Evolutionary conservation across 2,113 vertebrate genomes (phyloP).

Genomic region (Oncorhynchus nerka): DNA sequence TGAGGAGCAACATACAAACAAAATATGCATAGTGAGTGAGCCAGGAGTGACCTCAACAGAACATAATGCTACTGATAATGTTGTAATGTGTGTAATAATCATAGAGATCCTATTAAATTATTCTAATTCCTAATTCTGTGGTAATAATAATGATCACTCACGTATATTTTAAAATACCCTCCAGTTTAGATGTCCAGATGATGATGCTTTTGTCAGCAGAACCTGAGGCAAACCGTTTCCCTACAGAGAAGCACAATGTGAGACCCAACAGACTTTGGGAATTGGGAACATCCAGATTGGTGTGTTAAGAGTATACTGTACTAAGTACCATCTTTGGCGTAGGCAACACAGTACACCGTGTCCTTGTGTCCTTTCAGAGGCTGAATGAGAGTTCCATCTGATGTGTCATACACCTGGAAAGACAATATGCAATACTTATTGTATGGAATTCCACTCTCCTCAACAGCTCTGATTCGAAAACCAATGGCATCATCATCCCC

Average conservation of each 20-base stretch:
- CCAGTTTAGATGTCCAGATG: constrained; percentile 97
- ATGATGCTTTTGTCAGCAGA: constrained; percentile 98
- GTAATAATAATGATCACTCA: constrained; percentile 67
- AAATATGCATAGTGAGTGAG: constrained; percentile 1
- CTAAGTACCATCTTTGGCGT: constrained; percentile 91
- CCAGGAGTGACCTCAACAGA: background rate
- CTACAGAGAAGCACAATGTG: constrained; percentile 61
- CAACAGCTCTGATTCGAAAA: background rate
- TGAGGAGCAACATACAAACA: constrained; percentile 47
- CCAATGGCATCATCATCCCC: constrained; percentile 2
- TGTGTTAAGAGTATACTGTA: too few relatives aligned
- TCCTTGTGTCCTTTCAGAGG: constrained; percentile 96
- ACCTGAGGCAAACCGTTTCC: constrained; percentile 95
- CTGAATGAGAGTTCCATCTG: constrained; percentile 91
- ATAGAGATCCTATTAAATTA: too few relatives aligned
- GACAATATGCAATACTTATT: constrained; percentile 1
- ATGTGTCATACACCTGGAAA: constrained; percentile 89
- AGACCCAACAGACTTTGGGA: background rate
- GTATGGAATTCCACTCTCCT: background rate
- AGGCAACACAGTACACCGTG: constrained; percentile 94
- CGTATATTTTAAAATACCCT: constrained; percentile 99
- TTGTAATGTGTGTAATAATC: too few relatives aligned
- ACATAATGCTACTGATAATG: background rate
- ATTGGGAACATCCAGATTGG: too few relatives aligned
- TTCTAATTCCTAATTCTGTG: too few relatives aligned